These are phyloP conservation scores for Labia minor DNA, from an alignment of 2,888 invertebrate genomes.

Conservation along the genomic window DNA sequence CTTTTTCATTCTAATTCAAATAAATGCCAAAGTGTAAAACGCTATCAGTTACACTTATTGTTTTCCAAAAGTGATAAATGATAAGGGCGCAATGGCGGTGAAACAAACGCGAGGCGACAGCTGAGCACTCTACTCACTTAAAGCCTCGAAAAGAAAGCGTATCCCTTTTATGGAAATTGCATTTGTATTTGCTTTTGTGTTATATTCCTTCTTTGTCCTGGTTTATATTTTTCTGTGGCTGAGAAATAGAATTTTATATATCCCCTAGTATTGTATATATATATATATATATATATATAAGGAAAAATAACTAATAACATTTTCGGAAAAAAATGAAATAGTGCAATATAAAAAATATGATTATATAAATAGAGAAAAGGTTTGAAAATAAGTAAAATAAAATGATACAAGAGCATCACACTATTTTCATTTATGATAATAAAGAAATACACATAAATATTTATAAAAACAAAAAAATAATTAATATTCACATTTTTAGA, in stretches of 20 bases:
- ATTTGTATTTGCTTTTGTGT: neutral
- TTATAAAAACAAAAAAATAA: too few relatives aligned
- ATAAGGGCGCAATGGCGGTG: neutral
- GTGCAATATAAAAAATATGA: too few relatives aligned
- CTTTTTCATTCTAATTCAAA: too few relatives aligned
- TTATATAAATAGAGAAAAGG: too few relatives aligned
- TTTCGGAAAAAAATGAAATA: too few relatives aligned
- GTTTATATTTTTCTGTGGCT: slow-evolving; percentile 6
- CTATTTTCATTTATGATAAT: too few relatives aligned
- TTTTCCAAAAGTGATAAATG: slow-evolving; percentile 13
- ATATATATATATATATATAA: too few relatives aligned
- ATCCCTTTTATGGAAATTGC: slow-evolving; percentile 5
- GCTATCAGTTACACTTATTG: slow-evolving; percentile 5
- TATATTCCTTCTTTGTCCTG: neutral
- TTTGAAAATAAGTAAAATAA: too few relatives aligned
- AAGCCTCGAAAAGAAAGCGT: neutral
- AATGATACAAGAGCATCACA: too few relatives aligned
- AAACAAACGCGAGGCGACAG: neutral
- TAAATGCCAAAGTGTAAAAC: neutral
- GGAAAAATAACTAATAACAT: too few relatives aligned
- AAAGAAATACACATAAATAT: too few relatives aligned
- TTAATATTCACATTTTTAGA: too few relatives aligned
- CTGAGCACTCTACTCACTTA: neutral
- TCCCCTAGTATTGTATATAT: neutral
- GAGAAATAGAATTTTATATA: slow-evolving; percentile 1